Percentiles rank a stretch among this genome's conserved stretches.
Conservation (phyloP, 1,140 invertebrate species). For the Cheumatopsyche charites region DNA sequence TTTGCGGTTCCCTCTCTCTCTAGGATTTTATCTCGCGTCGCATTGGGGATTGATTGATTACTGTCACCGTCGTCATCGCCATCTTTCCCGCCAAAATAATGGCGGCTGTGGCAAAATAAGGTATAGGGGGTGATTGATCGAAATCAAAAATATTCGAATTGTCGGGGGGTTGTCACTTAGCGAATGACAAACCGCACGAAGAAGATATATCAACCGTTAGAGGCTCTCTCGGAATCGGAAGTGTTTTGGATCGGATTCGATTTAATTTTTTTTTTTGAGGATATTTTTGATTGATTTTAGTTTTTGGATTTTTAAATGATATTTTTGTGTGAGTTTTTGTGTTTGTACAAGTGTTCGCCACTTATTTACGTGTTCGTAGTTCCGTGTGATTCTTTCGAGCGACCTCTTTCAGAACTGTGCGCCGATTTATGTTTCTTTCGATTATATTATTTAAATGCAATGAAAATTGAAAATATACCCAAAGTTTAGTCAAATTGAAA, state of each 20-base stretch:
- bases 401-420: neutral
- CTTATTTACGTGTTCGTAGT: neutral
- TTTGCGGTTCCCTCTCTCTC: too few relatives aligned
- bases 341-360: neutral
- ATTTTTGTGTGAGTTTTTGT: too few relatives aligned
- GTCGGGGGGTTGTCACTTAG: conserved; percentile 30
- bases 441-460: too few relatives aligned
- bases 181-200: conserved; percentile 26
- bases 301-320: too few relatives aligned
- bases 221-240: neutral
- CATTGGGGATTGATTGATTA: conserved; percentile 42
- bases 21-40: too few relatives aligned
- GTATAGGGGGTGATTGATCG: conserved; percentile 34
- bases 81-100: conserved; percentile 34
- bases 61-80: conserved; percentile 31
- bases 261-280: too few relatives aligned
- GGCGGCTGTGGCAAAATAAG: neutral
- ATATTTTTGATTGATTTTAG: too few relatives aligned
- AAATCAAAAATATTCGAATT: conserved; percentile 44
- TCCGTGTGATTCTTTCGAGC: neutral
- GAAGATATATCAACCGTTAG: conserved; percentile 26
- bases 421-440: neutral
- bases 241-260: too few relatives aligned
- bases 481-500: too few relatives aligned
- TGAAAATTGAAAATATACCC: too few relatives aligned